phyloP scores from a whole-genome alignment of 2,113 vertebrate genomes.

The Macrotis lagotis region DNA sequence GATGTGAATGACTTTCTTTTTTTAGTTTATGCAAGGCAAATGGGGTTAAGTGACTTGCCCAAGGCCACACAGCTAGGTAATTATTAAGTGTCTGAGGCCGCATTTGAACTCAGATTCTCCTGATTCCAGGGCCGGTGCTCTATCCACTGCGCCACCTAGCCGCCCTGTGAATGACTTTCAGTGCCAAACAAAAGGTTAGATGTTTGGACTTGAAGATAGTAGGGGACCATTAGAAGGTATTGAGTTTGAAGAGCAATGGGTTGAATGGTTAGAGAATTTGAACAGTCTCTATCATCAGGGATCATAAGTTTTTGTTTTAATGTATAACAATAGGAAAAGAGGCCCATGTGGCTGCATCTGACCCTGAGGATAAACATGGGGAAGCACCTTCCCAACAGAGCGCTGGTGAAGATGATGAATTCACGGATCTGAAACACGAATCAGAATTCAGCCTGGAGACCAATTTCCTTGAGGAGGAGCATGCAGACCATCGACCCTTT shows the following conservation, averaged over 20 bases:
- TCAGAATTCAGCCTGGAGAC: constrained; percentile 94
- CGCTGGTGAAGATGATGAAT: constrained; percentile 85
- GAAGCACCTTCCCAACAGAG: constrained; percentile 46
- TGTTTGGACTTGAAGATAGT: neutral
- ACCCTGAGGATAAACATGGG: constrained; percentile 59
- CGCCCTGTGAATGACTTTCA: neutral
- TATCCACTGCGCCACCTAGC: no score
- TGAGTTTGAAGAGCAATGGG: neutral
- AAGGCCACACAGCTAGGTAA: no score
- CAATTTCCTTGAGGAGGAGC: constrained; percentile 88
- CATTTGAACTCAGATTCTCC: no score
- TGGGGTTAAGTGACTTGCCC: no score
- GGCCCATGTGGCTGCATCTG: constrained; percentile 28
- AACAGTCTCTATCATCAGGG: constrained; percentile 15
- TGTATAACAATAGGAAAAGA: constrained; percentile 20
- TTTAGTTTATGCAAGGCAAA: no score
- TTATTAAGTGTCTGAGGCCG: no score
- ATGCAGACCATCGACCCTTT: constrained; percentile 53
- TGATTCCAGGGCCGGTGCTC: no score
- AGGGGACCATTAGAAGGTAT: neutral
- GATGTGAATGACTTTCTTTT: neutral
- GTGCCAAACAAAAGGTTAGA: neutral
- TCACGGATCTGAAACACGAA: constrained; percentile 91
- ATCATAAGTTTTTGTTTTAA: neutral
- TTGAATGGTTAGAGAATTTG: constrained; percentile 4